Evolutionary conservation across 2,888 invertebrate genomes (phyloP), one percentile per base, ranked within the genome.

Genomic region (Cremastinae sp.): DNA sequence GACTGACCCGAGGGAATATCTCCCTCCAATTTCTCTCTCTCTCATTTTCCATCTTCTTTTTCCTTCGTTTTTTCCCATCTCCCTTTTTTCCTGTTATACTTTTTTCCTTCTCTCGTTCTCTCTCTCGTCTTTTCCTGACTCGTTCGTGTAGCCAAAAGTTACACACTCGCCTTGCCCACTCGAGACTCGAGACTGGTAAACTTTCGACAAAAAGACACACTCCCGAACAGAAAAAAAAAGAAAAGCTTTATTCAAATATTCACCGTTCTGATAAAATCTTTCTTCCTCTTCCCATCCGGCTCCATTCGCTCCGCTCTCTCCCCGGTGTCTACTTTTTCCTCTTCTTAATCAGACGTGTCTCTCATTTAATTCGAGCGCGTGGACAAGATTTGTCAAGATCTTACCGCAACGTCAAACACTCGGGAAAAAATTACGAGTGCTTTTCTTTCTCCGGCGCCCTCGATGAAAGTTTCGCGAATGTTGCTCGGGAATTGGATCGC

Each of bases 1-100:
- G 66, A 49, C 75, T 70, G 71, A 70, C 75, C 71, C 61, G 18
- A 62, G 75, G 66, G 75, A 74, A 28, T 28, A 28, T 28, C 28
- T 55, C 55, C 62, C 61, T 65, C 55, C 28, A 59, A 20, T 43
- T 65, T 64, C n/a, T 5, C 2, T 28, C 28, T 28, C 28, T 5
- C 28, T 28, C 28, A 28, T 5, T 28, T 28, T 16, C 9, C 49
- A 35, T 53, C 12, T 8, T 37, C 16, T 12, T 9, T 2, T 16
- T 14, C 9, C 12, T 9, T 8, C 18, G 14, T 16, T 37, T 28
- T 5, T 5, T 28, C 2, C 37, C 53, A 10, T 35, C 41, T 41
- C 53, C 12, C 9, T 37, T 16, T 12, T 9, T 2, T 16, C 7
- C 9, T 7, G 5, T 8, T 9, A 8, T 16, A 37, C 5, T 5